Conservation (phyloP, 2,797 vertebrate genomes). For the Typhlichthys subterraneus region DNA sequence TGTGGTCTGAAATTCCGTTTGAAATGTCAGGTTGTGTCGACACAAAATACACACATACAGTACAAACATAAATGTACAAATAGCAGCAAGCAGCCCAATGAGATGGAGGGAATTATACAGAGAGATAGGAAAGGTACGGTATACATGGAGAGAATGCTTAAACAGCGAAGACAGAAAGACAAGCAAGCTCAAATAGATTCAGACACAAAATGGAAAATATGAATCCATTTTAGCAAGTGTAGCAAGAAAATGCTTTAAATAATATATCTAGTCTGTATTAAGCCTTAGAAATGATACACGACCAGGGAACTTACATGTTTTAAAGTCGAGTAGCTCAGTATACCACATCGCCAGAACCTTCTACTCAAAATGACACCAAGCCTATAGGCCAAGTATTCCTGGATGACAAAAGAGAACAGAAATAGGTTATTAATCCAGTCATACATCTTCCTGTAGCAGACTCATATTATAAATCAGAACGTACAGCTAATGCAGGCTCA, state of each 20-base stretch:
- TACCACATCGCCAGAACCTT: slow-evolving; percentile 17
- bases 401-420: slow-evolving; percentile 53
- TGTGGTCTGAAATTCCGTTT: too few relatives aligned
- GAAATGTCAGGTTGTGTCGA: too few relatives aligned
- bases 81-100: background rate
- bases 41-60: too few relatives aligned
- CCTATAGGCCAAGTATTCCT: slow-evolving; percentile 35
- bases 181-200: background rate
- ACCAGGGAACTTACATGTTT: slow-evolving; percentile 24
- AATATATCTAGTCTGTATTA: slow-evolving; percentile 28
- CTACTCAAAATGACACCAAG: slow-evolving; percentile 25
- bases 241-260: slow-evolving; percentile 35
- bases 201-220: background rate
- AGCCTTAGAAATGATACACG: slow-evolving; percentile 34
- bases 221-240: background rate
- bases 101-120: slow-evolving; percentile 36
- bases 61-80: too few relatives aligned
- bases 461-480: slow-evolving; percentile 35
- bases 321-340: slow-evolving; percentile 15
- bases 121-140: slow-evolving; percentile 56
- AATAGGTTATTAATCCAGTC: slow-evolving; percentile 61
- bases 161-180: slow-evolving; percentile 4
- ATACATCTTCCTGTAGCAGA: slow-evolving; percentile 54
- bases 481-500: slow-evolving; percentile 38
- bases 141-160: background rate